Evolutionary conservation across 2,888 invertebrate species (phyloP).

Genomic region (Enoplolaimus lenunculus): DNA sequence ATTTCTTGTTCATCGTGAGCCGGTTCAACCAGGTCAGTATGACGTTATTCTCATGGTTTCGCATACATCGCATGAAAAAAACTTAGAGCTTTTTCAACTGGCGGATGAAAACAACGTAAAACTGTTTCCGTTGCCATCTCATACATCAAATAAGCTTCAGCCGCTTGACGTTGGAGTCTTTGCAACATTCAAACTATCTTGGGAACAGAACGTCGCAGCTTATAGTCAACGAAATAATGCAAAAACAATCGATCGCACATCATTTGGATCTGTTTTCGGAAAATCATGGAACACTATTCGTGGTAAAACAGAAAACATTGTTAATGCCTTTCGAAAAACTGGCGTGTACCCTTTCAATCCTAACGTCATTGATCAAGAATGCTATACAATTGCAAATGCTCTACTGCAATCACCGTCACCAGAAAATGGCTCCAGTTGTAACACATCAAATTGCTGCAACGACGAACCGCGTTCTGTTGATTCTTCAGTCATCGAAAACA

Average conservation of each 20-base stretch:
- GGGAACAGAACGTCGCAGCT: neutral
- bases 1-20: neutral
- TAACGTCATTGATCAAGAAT: neutral
- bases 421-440: too few relatives aligned
- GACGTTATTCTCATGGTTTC: neutral
- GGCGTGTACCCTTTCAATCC: neutral
- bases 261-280: neutral
- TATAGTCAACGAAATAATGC: too few relatives aligned
- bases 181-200: neutral
- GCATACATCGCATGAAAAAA: neutral
- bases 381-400: neutral
- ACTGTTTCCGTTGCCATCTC: neutral
- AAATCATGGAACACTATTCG: neutral
- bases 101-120: neutral
- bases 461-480: too few relatives aligned
- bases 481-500: too few relatives aligned
- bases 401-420: too few relatives aligned
- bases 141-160: slow-evolving; percentile 1
- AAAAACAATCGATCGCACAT: too few relatives aligned
- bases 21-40: neutral
- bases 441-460: too few relatives aligned
- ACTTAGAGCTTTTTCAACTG: neutral
- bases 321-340: neutral
- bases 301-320: neutral
- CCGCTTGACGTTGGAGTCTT: neutral